Conservation (phyloP, 2,797 vertebrate species). For the Hemitrygon akajei region DNA sequence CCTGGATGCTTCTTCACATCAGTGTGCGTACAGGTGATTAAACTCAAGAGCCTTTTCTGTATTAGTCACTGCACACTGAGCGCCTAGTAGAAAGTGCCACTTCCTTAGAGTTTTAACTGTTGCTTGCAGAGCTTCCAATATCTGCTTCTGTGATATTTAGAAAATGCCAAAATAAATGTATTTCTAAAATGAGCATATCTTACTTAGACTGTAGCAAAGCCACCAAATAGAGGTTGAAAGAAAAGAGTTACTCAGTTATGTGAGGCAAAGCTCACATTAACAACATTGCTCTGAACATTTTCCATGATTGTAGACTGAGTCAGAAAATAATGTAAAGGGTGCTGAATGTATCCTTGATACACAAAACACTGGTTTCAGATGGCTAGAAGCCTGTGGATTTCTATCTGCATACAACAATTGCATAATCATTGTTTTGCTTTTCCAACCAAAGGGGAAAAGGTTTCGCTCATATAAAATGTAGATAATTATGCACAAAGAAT, state of each 20-base stretch:
- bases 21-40: background rate
- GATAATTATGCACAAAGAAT: no score
- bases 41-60: background rate
- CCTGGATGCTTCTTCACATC: background rate
- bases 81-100: background rate
- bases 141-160: background rate
- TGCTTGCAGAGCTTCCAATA: background rate
- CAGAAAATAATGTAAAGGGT: background rate
- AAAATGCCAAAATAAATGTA: background rate
- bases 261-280: background rate
- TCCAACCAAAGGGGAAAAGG: no score
- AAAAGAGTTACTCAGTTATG: background rate
- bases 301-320: background rate
- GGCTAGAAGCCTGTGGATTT: background rate
- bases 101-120: background rate
- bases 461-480: no score
- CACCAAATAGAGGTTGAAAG: background rate
- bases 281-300: background rate
- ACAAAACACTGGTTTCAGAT: no score
- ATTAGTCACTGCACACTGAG: background rate
- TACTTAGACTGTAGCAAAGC: background rate
- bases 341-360: background rate
- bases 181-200: background rate
- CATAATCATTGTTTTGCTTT: no score
- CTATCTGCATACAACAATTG: background rate